phyloP scores from a whole-genome alignment of 2,888 invertebrate genomes.

The Eulithis prunata region DNA sequence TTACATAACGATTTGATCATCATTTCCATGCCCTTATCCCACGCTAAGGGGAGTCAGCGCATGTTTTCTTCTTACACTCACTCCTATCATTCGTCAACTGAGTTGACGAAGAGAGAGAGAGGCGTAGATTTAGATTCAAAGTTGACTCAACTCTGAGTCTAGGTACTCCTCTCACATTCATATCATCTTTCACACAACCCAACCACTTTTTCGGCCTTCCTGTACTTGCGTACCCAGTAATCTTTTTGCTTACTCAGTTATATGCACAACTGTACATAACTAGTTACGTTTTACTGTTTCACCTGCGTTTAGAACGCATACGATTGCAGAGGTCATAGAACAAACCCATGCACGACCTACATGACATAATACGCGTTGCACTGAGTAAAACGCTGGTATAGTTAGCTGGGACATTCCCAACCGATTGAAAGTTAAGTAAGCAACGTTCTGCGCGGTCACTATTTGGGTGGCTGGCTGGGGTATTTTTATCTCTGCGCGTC shows the following conservation, averaged over 20 bases:
- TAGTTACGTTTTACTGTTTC: constrained; percentile 17
- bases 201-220: too few relatives aligned
- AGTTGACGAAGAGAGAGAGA: too few relatives aligned
- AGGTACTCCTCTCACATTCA: too few relatives aligned
- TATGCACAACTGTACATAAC: constrained; percentile 11
- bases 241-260: neutral
- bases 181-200: too few relatives aligned
- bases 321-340: constrained; percentile 20
- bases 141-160: too few relatives aligned
- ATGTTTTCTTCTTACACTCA: too few relatives aligned
- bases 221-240: too few relatives aligned
- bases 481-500: neutral
- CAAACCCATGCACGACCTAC: constrained; percentile 42
- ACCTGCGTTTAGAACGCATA: constrained; percentile 24
- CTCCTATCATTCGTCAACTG: too few relatives aligned
- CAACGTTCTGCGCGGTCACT: neutral
- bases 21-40: too few relatives aligned
- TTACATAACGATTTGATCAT: too few relatives aligned
- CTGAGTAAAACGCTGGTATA: constrained; percentile 9
- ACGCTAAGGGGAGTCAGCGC: too few relatives aligned
- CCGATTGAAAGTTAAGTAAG: neutral
- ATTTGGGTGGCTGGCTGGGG: neutral
- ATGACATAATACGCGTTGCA: constrained; percentile 46
- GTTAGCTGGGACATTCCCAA: neutral
- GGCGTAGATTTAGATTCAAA: too few relatives aligned